These are phyloP conservation scores for Pollenia amentaria DNA, from an alignment of 2,888 invertebrate genomes.

Conservation along the genomic window DNA sequence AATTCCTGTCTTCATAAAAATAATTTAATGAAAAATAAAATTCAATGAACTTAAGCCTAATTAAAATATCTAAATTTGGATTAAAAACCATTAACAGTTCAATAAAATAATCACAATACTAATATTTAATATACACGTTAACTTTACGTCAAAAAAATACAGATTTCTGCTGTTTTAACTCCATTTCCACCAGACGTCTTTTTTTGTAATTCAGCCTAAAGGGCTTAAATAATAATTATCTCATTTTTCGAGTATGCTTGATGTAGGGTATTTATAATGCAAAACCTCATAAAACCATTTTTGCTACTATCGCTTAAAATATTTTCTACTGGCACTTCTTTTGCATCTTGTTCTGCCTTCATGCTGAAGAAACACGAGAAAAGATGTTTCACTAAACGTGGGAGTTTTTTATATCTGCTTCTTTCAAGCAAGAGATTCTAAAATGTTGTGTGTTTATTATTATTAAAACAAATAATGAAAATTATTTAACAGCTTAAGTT, in stretches of 20 bases:
- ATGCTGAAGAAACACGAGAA: slow-evolving; percentile 30
- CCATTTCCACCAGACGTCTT: too few relatives aligned
- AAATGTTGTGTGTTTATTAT: slow-evolving; percentile 2
- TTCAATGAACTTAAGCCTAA: too few relatives aligned
- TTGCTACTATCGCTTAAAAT: neutral
- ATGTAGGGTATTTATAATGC: slow-evolving; percentile 7
- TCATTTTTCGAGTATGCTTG: neutral
- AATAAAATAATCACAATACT: too few relatives aligned
- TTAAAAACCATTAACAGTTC: too few relatives aligned
- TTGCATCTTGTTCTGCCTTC: slow-evolving; percentile 22
- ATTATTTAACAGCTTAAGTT: slow-evolving; percentile 63
- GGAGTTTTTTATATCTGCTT: slow-evolving; percentile 43
- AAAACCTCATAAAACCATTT: slow-evolving; percentile 16
- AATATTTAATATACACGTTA: too few relatives aligned
- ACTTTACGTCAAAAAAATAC: too few relatives aligned
- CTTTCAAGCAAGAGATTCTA: slow-evolving; percentile 29
- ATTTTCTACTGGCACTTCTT: neutral
- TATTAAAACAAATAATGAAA: slow-evolving; percentile 49
- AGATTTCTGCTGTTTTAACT: too few relatives aligned
- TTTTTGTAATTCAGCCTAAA: too few relatives aligned
- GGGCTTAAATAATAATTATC: too few relatives aligned
- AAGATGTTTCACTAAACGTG: slow-evolving; percentile 53
- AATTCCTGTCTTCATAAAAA: too few relatives aligned
- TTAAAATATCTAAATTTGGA: too few relatives aligned
- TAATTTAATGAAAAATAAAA: too few relatives aligned